Base-by-base conservation (phyloP, 2,888 invertebrate genomes). In the Dryomyza anilis region DNA sequence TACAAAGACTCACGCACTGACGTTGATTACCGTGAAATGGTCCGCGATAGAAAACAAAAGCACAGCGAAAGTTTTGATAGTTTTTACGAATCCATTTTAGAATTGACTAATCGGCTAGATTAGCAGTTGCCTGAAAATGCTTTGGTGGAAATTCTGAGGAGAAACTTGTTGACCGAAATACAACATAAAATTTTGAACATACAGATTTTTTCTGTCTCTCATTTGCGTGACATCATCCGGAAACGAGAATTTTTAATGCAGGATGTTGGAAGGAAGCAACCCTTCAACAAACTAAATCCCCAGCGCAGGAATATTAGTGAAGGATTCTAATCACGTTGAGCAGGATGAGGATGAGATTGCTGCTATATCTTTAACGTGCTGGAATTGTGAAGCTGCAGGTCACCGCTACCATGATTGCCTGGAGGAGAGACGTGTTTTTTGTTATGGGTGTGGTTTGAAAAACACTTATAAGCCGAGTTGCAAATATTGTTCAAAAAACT, bases 1-100 rank as follows among this genome's bases (percentile, higher is more conserved):
- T 66, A 61, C 14, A 63, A 63, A 16, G 68, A 66, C 16, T 61
- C 63, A 0, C 14, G 63, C 10, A 64, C 57, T 5, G 64, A 67
- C 56, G 52, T 67, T 3, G 64, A 67, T 23, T 33, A 53, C 10
- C 14, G 65, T 0, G 67, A 67, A 36, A 65, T 64, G 48, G 61
- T 65, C 5, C 36, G 65, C 0, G 58, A 64, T 39, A 25, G 68
- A 1, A 66, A 63, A 7, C 67, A 65, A n/a, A 30, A 56, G 6
- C 39, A 2, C 3, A 36, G 48, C 36, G 64, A 68, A 59, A 48
- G 5, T 8, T 68, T 68, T 25, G 68, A 68, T 27, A 8, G 57
- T 1, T 67, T 64, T 33, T 67, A 60, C 33, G 64, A 67, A 55
- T 23, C 55, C 56, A 2, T 62, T 2, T 16, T 57, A 3, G 52